These are phyloP conservation scores for Paraplagusia blochii DNA, from an alignment of 2,113 vertebrate species.

Conservation along the genomic window DNA sequence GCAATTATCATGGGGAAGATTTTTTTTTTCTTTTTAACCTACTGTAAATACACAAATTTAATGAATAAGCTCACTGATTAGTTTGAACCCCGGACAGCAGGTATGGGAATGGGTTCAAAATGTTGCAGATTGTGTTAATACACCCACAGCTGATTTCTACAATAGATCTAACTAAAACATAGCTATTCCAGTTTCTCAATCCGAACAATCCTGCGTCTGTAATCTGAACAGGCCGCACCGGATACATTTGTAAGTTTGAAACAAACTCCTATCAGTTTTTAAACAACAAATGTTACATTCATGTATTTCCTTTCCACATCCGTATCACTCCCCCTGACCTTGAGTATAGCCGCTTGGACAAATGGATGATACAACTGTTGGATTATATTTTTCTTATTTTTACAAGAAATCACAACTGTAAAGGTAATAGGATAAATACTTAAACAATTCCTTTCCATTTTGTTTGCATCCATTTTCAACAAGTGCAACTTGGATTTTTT, in stretches of 20 bases:
- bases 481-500: background rate
- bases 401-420: too few species aligned
- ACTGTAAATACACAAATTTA: constrained; percentile 70
- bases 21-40: constrained; percentile 51
- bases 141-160: too few species aligned
- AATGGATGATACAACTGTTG: background rate
- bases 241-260: background rate
- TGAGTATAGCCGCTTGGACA: background rate
- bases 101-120: too few species aligned
- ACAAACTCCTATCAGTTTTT: background rate
- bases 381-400: background rate
- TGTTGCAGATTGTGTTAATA: too few species aligned
- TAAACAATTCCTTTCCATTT: too few species aligned
- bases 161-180: background rate
- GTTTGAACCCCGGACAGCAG: background rate
- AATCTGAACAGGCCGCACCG: background rate
- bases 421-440: too few species aligned
- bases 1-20: constrained; percentile 57
- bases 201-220: background rate
- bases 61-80: constrained; percentile 57
- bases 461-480: too few species aligned
- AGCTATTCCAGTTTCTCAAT: background rate
- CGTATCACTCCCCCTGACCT: constrained; percentile 34
- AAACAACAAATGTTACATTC: background rate
- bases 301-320: constrained; percentile 5